Base-by-base conservation (phyloP, 92 coral and sea anemone genomes). In the Porites rus region DNA sequence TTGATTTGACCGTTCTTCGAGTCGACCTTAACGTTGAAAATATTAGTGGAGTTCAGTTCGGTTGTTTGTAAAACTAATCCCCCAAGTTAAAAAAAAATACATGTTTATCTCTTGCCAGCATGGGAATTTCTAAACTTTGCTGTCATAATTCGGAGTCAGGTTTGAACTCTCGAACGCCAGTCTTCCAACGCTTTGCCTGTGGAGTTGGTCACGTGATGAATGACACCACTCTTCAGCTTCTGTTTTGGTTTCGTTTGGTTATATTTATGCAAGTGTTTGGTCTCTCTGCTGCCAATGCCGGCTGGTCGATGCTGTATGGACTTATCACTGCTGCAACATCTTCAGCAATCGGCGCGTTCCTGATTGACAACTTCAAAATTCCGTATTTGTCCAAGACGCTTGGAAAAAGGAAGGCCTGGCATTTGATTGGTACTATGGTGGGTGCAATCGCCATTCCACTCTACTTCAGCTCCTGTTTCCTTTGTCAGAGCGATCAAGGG, bases 361-460 rank as follows among this genome's bases (percentile, higher is more conserved):
- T 83, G 17, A 73, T 79, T 13, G 87, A 83, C 72, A 83, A 74
- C 8, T 64, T 83, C 14, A 4, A 50, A n/a, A 65, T 83, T 65
- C 87, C 87, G 9, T 51, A 61, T 12, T 61, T 83, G 64, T 83
- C 87, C 21, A 72, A 22, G 6, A 61, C 7, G 65, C 87, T 56
- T 43, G 87, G 87, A 64, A 62, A 65, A 80, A 74, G 61, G 28
- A 83, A 73, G 38, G 50, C 87, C 18, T 73, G 80, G 87, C 87
- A 83, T 16, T 21, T 83, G 80, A 24, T 81, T 11, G 85, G 85
- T 4, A 69, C n/a, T 8, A 24, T 69, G 28, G 5, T 70, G 2
- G 12, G 51, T 25, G 56, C 21, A 18, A 51, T 69, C 28, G 31
- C 20, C n/a, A 18, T 69, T 19, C 85, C 85, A 56, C 38, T 81